Evolutionary conservation across 2,797 vertebrate species (phyloP).

Genomic region (Leptoclinus maculatus): DNA sequence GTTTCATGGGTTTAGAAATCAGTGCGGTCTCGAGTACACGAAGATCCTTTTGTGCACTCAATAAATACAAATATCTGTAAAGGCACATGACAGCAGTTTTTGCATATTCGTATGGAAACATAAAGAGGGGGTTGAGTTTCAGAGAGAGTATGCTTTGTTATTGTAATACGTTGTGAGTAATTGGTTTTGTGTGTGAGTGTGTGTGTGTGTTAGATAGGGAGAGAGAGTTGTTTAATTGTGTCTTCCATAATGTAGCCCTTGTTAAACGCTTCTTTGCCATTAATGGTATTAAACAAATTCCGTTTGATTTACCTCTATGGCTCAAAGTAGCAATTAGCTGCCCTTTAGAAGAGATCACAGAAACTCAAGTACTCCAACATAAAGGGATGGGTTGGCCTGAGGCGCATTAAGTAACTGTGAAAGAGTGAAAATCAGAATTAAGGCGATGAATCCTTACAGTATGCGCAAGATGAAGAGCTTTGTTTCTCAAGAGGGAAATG

Average conservation of each 20-base stretch:
- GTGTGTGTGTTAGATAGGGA: neutral
- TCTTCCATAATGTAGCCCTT: conserved; percentile 51
- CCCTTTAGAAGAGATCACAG: conserved; percentile 40
- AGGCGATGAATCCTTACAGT: neutral
- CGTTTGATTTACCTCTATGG: conserved; percentile 27
- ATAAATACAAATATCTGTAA: neutral
- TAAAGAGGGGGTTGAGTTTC: neutral
- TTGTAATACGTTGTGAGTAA: neutral
- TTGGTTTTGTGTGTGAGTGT: neutral
- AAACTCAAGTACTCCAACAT: conserved; percentile 32
- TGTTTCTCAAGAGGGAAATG: conserved; percentile 7
- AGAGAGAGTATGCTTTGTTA: neutral
- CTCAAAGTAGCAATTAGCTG: conserved; percentile 56
- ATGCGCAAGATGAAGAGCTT: neutral
- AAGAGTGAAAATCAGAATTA: conserved; percentile 25
- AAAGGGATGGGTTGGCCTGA: conserved; percentile 24
- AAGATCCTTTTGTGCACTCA: conserved; percentile 7
- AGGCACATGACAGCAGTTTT: neutral
- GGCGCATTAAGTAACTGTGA: conserved; percentile 24
- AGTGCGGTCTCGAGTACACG: conserved; percentile 11
- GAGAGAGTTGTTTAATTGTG: conserved; percentile 6
- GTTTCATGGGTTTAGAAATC: conserved; percentile 10
- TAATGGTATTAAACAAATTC: conserved; percentile 46
- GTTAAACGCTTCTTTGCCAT: conserved; percentile 31
- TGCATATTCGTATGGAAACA: conserved; percentile 12